Percentiles rank a stretch among this genome's conserved stretches.
phyloP scores from a whole-genome alignment of 1,140 invertebrate genomes.

The Aphidius ervi region DNA sequence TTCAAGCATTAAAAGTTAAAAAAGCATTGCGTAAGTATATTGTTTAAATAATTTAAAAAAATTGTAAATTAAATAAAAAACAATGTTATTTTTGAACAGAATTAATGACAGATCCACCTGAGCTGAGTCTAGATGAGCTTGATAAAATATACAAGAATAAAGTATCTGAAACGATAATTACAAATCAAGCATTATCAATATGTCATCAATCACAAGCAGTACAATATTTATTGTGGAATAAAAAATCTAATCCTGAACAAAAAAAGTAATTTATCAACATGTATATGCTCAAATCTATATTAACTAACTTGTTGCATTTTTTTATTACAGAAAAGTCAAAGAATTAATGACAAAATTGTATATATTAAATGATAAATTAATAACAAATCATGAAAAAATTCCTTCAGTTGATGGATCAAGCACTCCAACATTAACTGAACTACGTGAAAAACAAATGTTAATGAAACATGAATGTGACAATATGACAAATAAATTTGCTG shows the following conservation, averaged over 20 bases:
- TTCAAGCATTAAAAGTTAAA: slow-evolving; percentile 29
- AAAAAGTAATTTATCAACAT: slow-evolving; percentile 25
- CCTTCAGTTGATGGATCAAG: not conserved
- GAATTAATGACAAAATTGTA: slow-evolving; percentile 28
- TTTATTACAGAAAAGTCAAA: slow-evolving; percentile 29
- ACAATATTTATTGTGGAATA: slow-evolving; percentile 26
- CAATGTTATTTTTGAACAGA: not conserved
- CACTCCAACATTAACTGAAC: not conserved
- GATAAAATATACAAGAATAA: slow-evolving; percentile 23
- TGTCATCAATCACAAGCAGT: slow-evolving; percentile 30
- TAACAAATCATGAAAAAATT: slow-evolving; percentile 23
- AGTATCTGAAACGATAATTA: slow-evolving; percentile 27
- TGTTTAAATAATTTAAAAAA: not conserved
- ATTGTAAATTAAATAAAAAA: not conserved
- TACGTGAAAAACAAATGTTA: slow-evolving; percentile 22
- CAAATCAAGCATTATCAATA: slow-evolving; percentile 22
- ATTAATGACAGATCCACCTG: not conserved
- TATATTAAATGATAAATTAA: slow-evolving; percentile 27
- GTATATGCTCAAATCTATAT: not conserved
- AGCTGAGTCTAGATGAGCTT: slow-evolving; percentile 7
- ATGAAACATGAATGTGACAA: slow-evolving; percentile 32
- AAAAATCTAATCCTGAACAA: slow-evolving; percentile 19
- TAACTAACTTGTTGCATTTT: slow-evolving; percentile 9
- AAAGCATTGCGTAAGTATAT: not conserved
- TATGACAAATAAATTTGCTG: slow-evolving; percentile 25